A percentile compares a stretch with the other conserved stretches of the same genome.
Conservation (phyloP, 1,140 invertebrate species). For the Bombus vancouverensis region DNA sequence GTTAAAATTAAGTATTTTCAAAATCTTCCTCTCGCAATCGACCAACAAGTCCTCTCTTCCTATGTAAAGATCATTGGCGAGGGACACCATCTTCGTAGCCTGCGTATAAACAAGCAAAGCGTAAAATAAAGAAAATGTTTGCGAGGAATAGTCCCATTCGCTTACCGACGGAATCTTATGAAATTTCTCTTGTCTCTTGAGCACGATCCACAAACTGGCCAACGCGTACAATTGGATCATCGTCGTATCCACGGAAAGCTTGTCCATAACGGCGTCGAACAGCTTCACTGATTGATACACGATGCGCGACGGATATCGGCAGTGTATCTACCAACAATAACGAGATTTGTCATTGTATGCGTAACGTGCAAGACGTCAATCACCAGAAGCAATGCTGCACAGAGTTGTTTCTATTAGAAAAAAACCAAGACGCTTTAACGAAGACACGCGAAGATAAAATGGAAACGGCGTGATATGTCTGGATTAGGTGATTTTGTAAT, state of each 20-base stretch:
- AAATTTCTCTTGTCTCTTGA: conserved; percentile 59
- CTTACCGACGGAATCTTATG: conserved; percentile 65
- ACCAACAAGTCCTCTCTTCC: conserved; percentile 48
- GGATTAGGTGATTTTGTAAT: too few species aligned
- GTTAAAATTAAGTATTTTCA: conserved; percentile 60
- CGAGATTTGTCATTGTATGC: background rate
- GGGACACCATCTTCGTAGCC: conserved; percentile 56
- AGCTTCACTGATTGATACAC: conserved; percentile 70
- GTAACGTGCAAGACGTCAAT: background rate
- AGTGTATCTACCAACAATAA: conserved; percentile 52
- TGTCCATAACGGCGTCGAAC: conserved; percentile 65
- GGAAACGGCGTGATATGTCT: too few species aligned
- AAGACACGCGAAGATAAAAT: too few species aligned
- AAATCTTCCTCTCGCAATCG: conserved; percentile 61
- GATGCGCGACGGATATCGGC: conserved; percentile 52
- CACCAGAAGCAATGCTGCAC: too few species aligned
- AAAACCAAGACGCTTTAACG: too few species aligned
- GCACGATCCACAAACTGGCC: conserved; percentile 67
- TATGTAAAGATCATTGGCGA: conserved; percentile 45
- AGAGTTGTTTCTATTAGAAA: too few species aligned
- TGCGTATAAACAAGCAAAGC: conserved; percentile 6
- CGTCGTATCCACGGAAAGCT: background rate
- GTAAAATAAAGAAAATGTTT: too few species aligned
- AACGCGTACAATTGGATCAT: conserved; percentile 64
- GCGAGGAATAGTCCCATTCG: background rate